phyloP scores from a whole-genome alignment of 2,888 invertebrate species.

The Xestia xanthographa region DNA sequence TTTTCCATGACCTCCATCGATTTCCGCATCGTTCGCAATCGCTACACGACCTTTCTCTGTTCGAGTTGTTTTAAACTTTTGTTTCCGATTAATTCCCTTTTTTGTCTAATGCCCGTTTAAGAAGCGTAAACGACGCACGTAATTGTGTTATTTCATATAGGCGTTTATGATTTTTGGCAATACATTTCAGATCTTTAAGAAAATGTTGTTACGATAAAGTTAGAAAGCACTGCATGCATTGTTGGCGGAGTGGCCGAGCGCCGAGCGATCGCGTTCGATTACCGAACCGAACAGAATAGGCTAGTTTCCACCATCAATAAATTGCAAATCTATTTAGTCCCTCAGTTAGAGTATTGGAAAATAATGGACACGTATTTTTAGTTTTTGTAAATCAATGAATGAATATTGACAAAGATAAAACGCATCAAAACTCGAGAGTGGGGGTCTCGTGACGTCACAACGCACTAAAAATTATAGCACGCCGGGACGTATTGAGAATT shows the following conservation, averaged over 20 bases:
- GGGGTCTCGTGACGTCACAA: too few relatives aligned
- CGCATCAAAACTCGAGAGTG: too few relatives aligned
- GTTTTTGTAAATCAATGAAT: too few relatives aligned
- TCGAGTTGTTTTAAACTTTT: conserved; percentile 12
- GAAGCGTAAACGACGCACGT: conserved; percentile 10
- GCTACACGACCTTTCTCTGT: conserved; percentile 57
- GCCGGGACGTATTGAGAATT: too few relatives aligned
- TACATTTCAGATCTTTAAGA: background rate
- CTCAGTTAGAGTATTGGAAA: too few relatives aligned
- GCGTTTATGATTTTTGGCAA: background rate
- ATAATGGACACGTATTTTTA: too few relatives aligned
- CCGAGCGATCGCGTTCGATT: too few relatives aligned
- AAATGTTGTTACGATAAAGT: background rate
- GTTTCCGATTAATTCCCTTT: conserved; percentile 32
- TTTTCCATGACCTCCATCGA: conserved; percentile 64
- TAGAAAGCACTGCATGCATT: background rate
- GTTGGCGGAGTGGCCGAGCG: background rate
- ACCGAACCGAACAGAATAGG: background rate
- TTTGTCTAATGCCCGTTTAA: conserved; percentile 7
- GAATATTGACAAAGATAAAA: too few relatives aligned
- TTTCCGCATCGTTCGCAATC: conserved; percentile 67
- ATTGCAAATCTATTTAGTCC: too few relatives aligned
- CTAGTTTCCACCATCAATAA: too few relatives aligned
- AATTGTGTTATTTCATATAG: background rate
- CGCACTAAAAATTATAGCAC: too few relatives aligned